Conservation (phyloP, 2,113 vertebrate genomes). For the Pseudonaja textilis region DNA sequence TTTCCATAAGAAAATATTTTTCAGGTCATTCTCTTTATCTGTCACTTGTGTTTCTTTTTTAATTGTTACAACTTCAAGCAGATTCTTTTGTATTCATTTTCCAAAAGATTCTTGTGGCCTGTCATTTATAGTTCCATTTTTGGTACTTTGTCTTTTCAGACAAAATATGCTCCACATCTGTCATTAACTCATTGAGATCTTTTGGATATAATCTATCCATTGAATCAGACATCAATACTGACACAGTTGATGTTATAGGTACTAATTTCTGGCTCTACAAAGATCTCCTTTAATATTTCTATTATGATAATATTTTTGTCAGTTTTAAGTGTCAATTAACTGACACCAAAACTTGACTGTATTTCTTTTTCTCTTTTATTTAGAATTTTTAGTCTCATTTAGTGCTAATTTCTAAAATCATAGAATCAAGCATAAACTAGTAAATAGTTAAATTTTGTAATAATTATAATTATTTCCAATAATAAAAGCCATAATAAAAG, state of each 20-base stretch:
- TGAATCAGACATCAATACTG: not conserved
- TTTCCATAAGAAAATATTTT: not conserved
- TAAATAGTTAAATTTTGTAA: not conserved
- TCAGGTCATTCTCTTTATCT: not conserved
- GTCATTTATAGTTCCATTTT: not conserved
- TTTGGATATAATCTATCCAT: not conserved
- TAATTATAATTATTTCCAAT: not conserved
- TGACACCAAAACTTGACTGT: not conserved
- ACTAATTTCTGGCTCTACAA: not conserved
- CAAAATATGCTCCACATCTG: not conserved
- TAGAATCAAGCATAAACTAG: not conserved
- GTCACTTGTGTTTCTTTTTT: not conserved
- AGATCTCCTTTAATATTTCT: not conserved
- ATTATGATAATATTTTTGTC: not conserved
- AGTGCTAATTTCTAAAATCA: not conserved
- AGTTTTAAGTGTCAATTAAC: not conserved
- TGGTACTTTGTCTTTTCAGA: not conserved
- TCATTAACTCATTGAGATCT: not conserved
- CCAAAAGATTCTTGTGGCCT: not conserved
- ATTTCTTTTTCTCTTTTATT: not conserved
- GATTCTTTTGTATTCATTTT: not conserved
- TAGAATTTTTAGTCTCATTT: not conserved
- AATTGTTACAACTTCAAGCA: not conserved
- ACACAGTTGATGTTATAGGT: not conserved
- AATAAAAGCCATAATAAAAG: not conserved